Percentiles rank a stretch among this genome's conserved stretches.
Conservation (phyloP, 2,797 vertebrate genomes). For the Melanogrammus aeglefinus region DNA sequence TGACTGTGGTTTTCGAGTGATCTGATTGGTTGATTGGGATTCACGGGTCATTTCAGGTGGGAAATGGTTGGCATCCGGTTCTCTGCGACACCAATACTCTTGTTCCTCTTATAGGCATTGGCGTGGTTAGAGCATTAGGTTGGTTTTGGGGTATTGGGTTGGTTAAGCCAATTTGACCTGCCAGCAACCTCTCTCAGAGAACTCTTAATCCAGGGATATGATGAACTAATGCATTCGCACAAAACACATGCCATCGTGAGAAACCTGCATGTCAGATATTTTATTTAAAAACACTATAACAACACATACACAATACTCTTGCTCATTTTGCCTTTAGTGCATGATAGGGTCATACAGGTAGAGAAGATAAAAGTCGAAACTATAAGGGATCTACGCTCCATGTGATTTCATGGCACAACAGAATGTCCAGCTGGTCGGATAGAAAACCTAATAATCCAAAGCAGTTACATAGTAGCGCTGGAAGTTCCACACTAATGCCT, state of each 20-base stretch:
- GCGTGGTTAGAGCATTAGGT: background rate
- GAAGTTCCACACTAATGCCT: background rate
- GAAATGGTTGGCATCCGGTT: no score
- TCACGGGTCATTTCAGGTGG: no score
- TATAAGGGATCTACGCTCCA: background rate
- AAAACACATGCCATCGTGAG: background rate
- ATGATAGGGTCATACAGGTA: background rate
- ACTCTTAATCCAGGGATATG: background rate
- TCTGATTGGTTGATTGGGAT: no score
- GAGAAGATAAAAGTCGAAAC: background rate
- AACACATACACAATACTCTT: background rate
- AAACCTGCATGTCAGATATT: background rate
- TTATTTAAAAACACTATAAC: constrained; percentile 7
- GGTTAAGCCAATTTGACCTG: background rate
- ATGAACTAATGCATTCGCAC: background rate
- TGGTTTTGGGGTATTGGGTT: background rate
- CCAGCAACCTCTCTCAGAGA: background rate
- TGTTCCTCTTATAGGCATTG: background rate
- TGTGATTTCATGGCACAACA: background rate
- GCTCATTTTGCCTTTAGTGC: background rate
- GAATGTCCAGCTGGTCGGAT: background rate
- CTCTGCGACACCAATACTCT: no score
- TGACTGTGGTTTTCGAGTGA: no score
- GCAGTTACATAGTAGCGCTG: background rate
- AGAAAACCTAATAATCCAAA: background rate